Evolutionary conservation across 2,888 invertebrate genomes (phyloP).

Genomic region (Macaria notata): DNA sequence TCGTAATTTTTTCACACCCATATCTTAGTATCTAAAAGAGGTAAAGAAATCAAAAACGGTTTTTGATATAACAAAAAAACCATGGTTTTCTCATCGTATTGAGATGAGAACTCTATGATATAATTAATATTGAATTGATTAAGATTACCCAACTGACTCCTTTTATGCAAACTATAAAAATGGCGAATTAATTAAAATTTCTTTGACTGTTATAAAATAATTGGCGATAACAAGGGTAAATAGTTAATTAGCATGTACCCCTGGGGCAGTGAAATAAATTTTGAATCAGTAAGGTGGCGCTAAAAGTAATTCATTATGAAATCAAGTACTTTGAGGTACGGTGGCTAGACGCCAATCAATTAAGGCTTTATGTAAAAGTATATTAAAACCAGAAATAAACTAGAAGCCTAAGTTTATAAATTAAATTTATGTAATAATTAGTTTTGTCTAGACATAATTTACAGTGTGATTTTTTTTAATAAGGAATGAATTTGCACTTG

Average conservation of each 20-base stretch:
- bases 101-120: too few species aligned
- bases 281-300: not conserved
- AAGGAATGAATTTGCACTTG: too few species aligned
- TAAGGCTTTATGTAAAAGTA: not conserved
- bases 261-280: conserved; percentile 2
- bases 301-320: conserved; percentile 4
- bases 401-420: too few species aligned
- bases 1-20: conserved; percentile 2
- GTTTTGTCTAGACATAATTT: too few species aligned
- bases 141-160: too few species aligned
- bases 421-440: too few species aligned
- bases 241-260: not conserved
- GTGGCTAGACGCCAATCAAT: conserved; percentile 3
- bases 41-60: too few species aligned
- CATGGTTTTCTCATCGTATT: too few species aligned
- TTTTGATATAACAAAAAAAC: too few species aligned
- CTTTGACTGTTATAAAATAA: conserved; percentile 5
- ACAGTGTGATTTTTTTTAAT: too few species aligned
- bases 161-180: not conserved
- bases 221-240: conserved; percentile 3
- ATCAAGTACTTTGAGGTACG: not conserved
- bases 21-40: too few species aligned
- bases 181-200: not conserved
- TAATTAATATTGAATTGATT: too few species aligned
- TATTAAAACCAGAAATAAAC: not conserved